Evolutionary conservation across 1,140 invertebrate genomes (phyloP).

Genomic region (Micrasema longulum): DNA sequence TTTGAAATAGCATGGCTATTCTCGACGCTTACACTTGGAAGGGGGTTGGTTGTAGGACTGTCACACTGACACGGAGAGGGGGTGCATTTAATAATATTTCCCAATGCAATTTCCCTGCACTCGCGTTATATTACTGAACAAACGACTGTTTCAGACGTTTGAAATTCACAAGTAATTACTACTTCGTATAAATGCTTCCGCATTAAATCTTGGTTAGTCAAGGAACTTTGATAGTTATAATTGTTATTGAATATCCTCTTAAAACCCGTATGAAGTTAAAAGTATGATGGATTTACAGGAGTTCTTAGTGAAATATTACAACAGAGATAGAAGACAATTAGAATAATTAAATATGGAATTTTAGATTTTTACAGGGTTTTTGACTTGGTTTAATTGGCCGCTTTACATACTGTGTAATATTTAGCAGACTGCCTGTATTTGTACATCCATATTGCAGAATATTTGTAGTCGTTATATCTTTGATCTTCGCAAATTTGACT

Average conservation of each 20-base stretch:
- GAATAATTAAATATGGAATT: neutral
- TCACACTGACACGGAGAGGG: too few relatives aligned
- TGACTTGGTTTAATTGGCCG: too few relatives aligned
- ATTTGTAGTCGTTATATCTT: too few relatives aligned
- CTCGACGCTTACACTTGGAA: too few relatives aligned
- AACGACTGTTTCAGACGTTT: constrained; percentile 5
- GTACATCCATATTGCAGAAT: too few relatives aligned
- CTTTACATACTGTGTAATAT: too few relatives aligned
- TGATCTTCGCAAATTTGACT: too few relatives aligned
- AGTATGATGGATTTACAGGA: neutral
- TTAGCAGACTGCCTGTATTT: too few relatives aligned
- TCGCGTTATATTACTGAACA: neutral
- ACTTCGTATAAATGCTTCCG: neutral
- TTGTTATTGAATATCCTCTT: neutral
- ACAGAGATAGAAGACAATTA: neutral
- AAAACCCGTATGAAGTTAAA: neutral
- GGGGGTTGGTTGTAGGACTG: too few relatives aligned
- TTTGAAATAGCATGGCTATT: too few relatives aligned
- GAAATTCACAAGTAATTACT: neutral
- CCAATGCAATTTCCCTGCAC: neutral
- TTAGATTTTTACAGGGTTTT: too few relatives aligned
- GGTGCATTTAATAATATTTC: constrained; percentile 10
- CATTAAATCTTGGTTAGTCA: neutral
- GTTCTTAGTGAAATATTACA: neutral
- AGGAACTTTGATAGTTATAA: neutral